Conservation (phyloP, 2,888 invertebrate species). For the Chloroclystis v-ata region DNA sequence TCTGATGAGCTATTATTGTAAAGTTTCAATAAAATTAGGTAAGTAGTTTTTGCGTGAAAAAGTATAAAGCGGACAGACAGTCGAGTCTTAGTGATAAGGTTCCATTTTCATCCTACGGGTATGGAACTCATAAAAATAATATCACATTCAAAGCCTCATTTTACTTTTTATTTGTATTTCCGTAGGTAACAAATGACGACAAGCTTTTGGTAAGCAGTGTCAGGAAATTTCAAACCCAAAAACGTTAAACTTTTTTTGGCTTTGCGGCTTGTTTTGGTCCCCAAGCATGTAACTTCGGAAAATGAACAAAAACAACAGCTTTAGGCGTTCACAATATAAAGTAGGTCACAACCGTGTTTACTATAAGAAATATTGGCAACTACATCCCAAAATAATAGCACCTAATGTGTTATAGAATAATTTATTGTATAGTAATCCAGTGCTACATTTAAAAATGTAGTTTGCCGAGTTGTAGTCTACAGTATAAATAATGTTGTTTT, state of each 20-base stretch:
- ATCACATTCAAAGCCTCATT: too few species aligned
- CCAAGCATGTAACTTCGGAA: constrained; percentile 7
- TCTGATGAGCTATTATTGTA: too few species aligned
- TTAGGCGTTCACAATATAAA: constrained; percentile 28
- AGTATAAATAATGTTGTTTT: not conserved
- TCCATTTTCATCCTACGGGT: too few species aligned
- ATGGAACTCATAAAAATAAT: too few species aligned
- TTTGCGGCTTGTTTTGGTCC: not conserved
- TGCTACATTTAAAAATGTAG: not conserved
- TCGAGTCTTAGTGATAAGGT: too few species aligned
- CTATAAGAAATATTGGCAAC: constrained; percentile 35
- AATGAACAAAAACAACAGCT: constrained; percentile 14
- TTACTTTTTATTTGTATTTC: too few species aligned
- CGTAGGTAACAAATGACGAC: too few species aligned
- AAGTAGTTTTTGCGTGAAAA: too few species aligned
- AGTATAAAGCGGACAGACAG: too few species aligned
- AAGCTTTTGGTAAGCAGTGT: too few species aligned
- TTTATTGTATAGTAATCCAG: too few species aligned
- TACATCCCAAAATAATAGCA: constrained; percentile 24
- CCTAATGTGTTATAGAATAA: not conserved
- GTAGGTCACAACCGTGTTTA: constrained; percentile 39
- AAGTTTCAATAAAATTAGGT: too few species aligned
- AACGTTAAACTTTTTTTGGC: not conserved
- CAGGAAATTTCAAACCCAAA: not conserved
- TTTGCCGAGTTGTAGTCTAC: not conserved